Evolutionary conservation across 2,113 vertebrate genomes (phyloP), one percentile per base, ranked within the genome.

Genomic region (Melanerpes aurifrons): DNA sequence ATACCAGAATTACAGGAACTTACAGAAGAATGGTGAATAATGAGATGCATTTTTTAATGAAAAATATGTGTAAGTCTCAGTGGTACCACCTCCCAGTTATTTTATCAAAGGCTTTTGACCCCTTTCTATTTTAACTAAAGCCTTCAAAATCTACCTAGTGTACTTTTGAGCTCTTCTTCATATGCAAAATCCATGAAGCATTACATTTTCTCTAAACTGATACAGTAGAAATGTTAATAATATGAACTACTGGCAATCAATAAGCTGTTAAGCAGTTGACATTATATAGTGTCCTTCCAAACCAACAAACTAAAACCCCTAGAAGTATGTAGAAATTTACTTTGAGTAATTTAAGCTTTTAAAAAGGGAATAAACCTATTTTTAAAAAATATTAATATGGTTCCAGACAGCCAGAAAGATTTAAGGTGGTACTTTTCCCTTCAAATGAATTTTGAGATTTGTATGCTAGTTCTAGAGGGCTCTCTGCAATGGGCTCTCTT

Each of bases 311-410:
- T 9, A 58, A 47, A 86, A 62, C n/a, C 7, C 2, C 12, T 71
- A 58, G 21, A 67, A 21, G 31, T 18, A 40, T 26, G 35, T 78
- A 35, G 29, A 45, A 26, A 59, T 80, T 78, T 93, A 26, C 53
- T 91, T 96, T 78, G 68, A 90, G 26, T 72, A 70, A 69, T 68
- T 61, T 50, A 87, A 92, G 59, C 25, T 68, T 78, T 58, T n/a
- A 73, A 15, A 69, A 4, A 71, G 58, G 66, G 35, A 90, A 80
- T 31, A 91, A 95, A 29, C 47, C 54, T 86, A 74, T 73, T 89
- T 89, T 95, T 45, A 57, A 56, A 90, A 28, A 19, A 71, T 9
- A 24, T 21, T 12, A 22, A 48, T 21, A 13, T 53, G 22, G 24
- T 53, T 53, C 22, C 50, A 53, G 50, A 24, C 12, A 53, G 22